Base-by-base conservation (phyloP, 1,140 invertebrate genomes). In the Drosophila bocki region DNA sequence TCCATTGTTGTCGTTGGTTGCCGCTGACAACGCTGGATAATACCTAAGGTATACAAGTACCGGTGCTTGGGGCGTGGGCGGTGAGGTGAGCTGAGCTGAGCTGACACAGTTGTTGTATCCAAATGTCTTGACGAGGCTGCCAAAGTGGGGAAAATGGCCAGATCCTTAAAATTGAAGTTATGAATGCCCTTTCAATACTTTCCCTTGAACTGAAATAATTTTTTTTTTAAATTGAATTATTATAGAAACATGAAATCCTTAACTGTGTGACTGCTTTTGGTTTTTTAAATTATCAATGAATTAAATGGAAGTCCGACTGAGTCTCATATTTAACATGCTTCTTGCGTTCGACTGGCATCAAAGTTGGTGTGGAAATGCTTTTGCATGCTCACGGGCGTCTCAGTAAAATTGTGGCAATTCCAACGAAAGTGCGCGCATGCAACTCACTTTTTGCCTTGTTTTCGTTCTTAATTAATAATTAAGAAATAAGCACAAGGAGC, bases 401-500 rank as follows among this genome's bases (percentile, higher is more conserved):
- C 63, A 15, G 53, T 41, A 78, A 83, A 88, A 84, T 88, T 83
- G 84, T 88, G 80, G 84, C 77, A 88, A 88, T 87, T 88, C 63
- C 77, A 61, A 68, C 58, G 67, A 87, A 82, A 87, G 83, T 87
- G 65, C 62, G 76, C 67, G 68, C 67, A 65, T 87, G 72, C 84
- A 78, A 78, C 77, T 88, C 78, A 88, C 80, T 87, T 88, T 87
- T 84, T 78, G 75, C 77, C 84, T 83, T 88, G 84, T 83, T 88
- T 87, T 87, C 84, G 80, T 88, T 88, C 80, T 87, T 87, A 87
- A 87, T 87, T 87, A 87, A 71, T 87, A 87, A 87, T 87, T 87
- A 87, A 78, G 84, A 83, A 87, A 88, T 87, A 88, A 87, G 84
- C 77, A 80, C 80, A 68, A 82, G 76, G 69, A 69, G 54, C 72